These are phyloP conservation scores for Beroe ovata DNA, from an alignment of 37 sponge, comb jelly and placozoan species.

Conservation along the genomic window DNA sequence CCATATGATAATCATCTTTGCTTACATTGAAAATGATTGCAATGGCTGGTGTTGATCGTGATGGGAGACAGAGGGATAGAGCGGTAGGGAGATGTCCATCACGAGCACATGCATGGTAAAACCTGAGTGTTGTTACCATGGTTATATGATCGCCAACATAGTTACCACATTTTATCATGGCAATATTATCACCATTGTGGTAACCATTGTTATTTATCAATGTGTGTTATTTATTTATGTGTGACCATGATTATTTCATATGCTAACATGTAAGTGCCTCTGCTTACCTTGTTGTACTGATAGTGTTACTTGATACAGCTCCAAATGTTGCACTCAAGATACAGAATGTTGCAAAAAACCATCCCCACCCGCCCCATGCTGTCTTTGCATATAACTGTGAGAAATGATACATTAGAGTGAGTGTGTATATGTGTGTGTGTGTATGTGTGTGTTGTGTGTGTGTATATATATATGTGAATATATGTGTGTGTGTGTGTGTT, in stretches of 20 bases:
- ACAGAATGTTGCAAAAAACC: constrained; percentile 63
- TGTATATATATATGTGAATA: too few species aligned
- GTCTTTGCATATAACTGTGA: constrained; percentile 24
- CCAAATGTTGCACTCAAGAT: constrained; percentile 48
- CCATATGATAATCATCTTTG: neutral
- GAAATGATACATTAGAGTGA: neutral
- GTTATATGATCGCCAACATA: too few species aligned
- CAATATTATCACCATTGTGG: too few species aligned
- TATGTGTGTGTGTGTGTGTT: too few species aligned
- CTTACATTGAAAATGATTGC: constrained; percentile 67
- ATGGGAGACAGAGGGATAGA: constrained; percentile 63
- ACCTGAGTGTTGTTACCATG: too few species aligned
- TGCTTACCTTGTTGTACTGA: constrained; percentile 49
- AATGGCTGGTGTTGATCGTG: constrained; percentile 39
- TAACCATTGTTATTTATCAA: too few species aligned
- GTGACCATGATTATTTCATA: too few species aligned
- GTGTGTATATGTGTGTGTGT: too few species aligned
- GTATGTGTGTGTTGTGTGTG: too few species aligned
- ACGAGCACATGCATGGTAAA: constrained; percentile 64
- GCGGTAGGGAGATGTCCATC: constrained; percentile 50
- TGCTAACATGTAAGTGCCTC: too few species aligned
- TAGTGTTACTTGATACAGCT: constrained; percentile 54
- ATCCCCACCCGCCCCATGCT: constrained; percentile 60
- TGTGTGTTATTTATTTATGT: too few species aligned
- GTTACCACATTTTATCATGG: too few species aligned